These are phyloP conservation scores for Albula glossodonta DNA, from an alignment of 2,113 vertebrate genomes.

Conservation along the genomic window DNA sequence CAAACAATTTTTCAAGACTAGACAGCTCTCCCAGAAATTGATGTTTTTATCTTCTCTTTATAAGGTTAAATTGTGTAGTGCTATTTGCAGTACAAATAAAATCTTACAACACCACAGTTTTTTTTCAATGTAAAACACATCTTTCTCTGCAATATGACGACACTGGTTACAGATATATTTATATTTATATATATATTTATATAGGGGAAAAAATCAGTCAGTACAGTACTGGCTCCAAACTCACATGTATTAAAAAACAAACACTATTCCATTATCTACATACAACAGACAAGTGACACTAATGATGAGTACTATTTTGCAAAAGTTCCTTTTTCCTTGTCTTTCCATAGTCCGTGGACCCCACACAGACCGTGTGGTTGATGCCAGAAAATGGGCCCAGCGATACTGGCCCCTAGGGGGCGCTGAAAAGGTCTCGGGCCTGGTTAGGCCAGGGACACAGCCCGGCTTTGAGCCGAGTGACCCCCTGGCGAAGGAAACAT, in stretches of 20 bases:
- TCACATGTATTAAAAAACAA: slow-evolving; percentile 24
- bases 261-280: slow-evolving; percentile 15
- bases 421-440: no score
- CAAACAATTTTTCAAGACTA: not conserved
- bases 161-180: slow-evolving; percentile 13
- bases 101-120: slow-evolving; percentile 24
- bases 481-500: no score
- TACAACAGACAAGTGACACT: slow-evolving; percentile 11
- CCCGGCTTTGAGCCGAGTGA: no score
- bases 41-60: slow-evolving; percentile 16
- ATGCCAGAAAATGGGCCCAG: no score
- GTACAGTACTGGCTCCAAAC: slow-evolving; percentile 24
- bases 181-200: not conserved
- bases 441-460: no score
- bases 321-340: no score
- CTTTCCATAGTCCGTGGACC: no score
- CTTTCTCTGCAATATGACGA: slow-evolving; percentile 15
- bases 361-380: no score
- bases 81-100: slow-evolving; percentile 31
- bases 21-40: not conserved
- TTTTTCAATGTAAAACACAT: slow-evolving; percentile 16
- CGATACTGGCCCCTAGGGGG: no score
- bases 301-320: not conserved
- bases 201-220: not conserved
- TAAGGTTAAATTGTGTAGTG: slow-evolving; percentile 28